Evolutionary conservation across 2,113 vertebrate genomes (phyloP), one percentile per base, ranked within the genome.

Genomic region (Anoura caudifer): DNA sequence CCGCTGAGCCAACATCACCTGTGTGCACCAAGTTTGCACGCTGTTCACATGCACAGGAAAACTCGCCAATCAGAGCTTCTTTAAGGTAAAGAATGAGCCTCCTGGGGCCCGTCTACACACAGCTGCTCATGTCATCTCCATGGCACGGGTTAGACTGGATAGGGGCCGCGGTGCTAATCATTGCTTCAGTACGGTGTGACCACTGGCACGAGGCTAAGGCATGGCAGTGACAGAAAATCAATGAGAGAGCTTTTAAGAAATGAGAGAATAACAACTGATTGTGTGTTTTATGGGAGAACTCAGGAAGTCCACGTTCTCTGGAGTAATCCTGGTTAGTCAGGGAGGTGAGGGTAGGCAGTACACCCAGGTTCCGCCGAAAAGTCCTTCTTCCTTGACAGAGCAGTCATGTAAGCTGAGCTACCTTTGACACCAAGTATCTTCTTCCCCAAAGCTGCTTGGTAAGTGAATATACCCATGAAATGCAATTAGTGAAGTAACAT

Each of bases 51-150:
- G 14, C 7, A 5, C n/a, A n/a, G 38, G 56, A 28, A 36, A 56
- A 31, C 2, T 0, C 10, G 13, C 52, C 45, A 9, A 1, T 5
- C 5, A 17, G 12, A 43, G 65, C 56, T 50, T 13, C 28, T 19
- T n/a, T 15, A 38, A n/a, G 6, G 45, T 19, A 17, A 22, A 75
- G 20, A 33, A 12, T 0, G 19, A 33, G 87, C 38, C 75, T 76
- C 75, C 38, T 0, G 14, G 47, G 92, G 31, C 14, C 5, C n/a
- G 28, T 54, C 43, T 8, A 17, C 22, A n/a, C 43, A 56, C 7
- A 70, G 33, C 69, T 14, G n/a, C 33, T 54, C 7, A 52, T 43
- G 24, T 20, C 1, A 0, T 5, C 65, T 54, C 75, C n/a, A 12
- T 36, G 15, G 26, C 36, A 6, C 1, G 0, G 50, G 56, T 50